phyloP scores from a whole-genome alignment of 2,797 vertebrate genomes.

The Acipenser transmontanus region DNA sequence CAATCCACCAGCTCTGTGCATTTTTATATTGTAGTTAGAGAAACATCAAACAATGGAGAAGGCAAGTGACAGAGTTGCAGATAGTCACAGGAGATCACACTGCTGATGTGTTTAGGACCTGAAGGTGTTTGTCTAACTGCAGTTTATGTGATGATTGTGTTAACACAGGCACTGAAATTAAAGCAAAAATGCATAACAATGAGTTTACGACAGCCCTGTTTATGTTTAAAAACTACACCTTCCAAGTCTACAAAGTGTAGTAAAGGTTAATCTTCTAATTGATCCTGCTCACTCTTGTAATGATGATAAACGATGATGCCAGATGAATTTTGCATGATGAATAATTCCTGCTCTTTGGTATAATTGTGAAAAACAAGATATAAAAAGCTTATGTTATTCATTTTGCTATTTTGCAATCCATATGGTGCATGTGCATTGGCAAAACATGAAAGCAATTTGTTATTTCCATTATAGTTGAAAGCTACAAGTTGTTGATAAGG shows the following conservation, averaged over 20 bases:
- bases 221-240: too few species aligned
- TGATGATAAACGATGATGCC: slow-evolving; percentile 22
- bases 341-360: slow-evolving; percentile 27
- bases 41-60: not conserved
- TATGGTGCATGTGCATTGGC: slow-evolving; percentile 23
- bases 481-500: too few species aligned
- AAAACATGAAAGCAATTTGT: not conserved
- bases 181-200: not conserved
- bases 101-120: not conserved
- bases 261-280: too few species aligned
- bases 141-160: slow-evolving; percentile 1
- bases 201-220: too few species aligned
- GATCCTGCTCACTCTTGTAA: too few species aligned
- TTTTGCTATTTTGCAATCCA: slow-evolving; percentile 12
- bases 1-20: not conserved
- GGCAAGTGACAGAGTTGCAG: not conserved
- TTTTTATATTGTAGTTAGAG: not conserved
- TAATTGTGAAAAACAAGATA: slow-evolving; percentile 34
- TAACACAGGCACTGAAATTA: not conserved
- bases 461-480: too few species aligned
- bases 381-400: slow-evolving; percentile 29
- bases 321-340: slow-evolving; percentile 14
- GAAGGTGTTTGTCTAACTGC: not conserved
- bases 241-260: too few species aligned
- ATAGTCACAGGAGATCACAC: not conserved